Percentiles rank a stretch among this genome's conserved stretches.
These are phyloP conservation scores for Echinops telfairi DNA, from an alignment of 2,113 vertebrate genomes.

Conservation along the genomic window DNA sequence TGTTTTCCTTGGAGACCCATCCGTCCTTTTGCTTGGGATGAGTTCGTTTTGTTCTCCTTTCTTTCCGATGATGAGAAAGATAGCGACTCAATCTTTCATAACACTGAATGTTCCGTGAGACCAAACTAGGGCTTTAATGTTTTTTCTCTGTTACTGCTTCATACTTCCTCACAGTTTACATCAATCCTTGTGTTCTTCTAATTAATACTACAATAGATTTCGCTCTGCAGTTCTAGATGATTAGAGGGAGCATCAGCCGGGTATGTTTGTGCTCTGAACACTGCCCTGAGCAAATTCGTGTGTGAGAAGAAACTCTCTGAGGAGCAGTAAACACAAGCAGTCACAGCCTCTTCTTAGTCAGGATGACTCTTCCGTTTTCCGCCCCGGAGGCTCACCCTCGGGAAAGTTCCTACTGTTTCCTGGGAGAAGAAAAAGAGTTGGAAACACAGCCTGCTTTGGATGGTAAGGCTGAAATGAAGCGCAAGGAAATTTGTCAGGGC, in stretches of 20 bases:
- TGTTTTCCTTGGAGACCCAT: neutral
- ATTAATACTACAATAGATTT: conserved; percentile 60
- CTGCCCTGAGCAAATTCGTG: neutral
- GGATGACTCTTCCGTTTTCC: neutral
- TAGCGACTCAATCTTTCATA: conserved; percentile 20
- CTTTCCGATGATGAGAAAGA: neutral
- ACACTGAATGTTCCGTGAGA: conserved; percentile 13
- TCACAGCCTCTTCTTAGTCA: neutral
- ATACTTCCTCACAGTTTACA: neutral
- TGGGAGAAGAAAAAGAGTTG: neutral
- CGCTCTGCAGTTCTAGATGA: conserved; percentile 14
- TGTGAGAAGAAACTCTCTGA: neutral
- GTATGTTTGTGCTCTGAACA: neutral
- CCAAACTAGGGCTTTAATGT: conserved; percentile 50
- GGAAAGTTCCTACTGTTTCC: neutral
- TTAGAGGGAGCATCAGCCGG: neutral
- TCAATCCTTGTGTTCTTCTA: conserved; percentile 37
- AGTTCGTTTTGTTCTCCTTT: conserved; percentile 3
- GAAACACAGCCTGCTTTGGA: neutral
- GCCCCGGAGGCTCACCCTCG: neutral
- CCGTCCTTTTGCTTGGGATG: neutral
- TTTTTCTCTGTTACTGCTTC: conserved; percentile 3
- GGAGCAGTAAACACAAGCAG: neutral
- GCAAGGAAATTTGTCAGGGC: neutral
- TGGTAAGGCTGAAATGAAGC: neutral